Evolutionary conservation across 2,888 invertebrate species (phyloP), one percentile per base, ranked within the genome.

Genomic region (Zaprionus lineosus): DNA sequence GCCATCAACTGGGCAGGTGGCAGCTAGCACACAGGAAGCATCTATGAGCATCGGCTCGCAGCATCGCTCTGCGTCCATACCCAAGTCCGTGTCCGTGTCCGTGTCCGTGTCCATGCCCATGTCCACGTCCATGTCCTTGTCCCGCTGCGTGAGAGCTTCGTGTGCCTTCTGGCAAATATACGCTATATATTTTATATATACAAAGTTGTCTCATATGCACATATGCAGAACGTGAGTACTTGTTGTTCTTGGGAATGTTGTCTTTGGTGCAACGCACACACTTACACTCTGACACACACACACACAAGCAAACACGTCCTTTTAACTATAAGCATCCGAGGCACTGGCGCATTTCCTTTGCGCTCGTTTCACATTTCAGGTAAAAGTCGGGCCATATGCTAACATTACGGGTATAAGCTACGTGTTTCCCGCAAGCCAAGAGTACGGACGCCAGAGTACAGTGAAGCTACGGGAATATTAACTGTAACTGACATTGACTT

Each of bases 341-440:
- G 53, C 40, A 41, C 50, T 34, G 58, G 57, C 64, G 39, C 34
- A 18, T 33, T 43, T 60, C 34, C 52, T 61, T 41, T 58, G 26
- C 41, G 46, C 58, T 67, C 58, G 46, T 33, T 63, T 47, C 26
- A 55, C 53, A 44, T 53, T 69, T 55, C 55, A 59, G 57, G 51
- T 67, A 52, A 57, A 76, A 63, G n/a, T 74, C 40, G 8, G 56
- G 57, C 57, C 74, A 57, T 79, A 70, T 74, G 63, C 51, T 72
- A 21, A 40, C 53, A 46, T 53, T 57, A 60, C 50, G 14, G 19
- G 41, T 15, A 65, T 47, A 43, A 34, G 41, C 58, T 74, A 61
- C 74, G 53, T 70, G 60, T 55, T 43, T 28, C 31, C 52, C 43
- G 50, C 48, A 58, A 43, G 47, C 18, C 24, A 39, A 31, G 16